A percentile compares a stretch with the other conserved stretches of the same genome.
phyloP scores from a whole-genome alignment of 2,888 invertebrate genomes.

The Eugnorisma glareosa region DNA sequence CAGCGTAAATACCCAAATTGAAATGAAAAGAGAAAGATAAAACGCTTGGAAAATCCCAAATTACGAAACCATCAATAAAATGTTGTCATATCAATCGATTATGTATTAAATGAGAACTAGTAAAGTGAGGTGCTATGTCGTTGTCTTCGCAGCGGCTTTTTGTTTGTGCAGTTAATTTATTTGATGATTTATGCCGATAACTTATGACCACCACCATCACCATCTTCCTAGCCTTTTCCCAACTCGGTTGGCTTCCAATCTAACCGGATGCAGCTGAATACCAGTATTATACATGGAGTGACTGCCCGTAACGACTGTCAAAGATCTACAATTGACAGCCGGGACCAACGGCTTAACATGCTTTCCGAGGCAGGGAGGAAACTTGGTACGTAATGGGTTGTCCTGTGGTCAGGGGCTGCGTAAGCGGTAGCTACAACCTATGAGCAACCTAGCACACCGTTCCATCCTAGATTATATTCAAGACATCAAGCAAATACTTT shows the following conservation, averaged over 20 bases:
- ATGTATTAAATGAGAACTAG: constrained; percentile 47
- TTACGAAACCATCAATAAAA: constrained; percentile 54
- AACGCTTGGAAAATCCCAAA: constrained; percentile 62
- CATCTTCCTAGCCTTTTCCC: too few species aligned
- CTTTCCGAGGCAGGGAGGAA: too few species aligned
- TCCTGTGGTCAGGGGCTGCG: too few species aligned
- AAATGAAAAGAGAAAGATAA: constrained; percentile 19
- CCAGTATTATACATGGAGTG: too few species aligned
- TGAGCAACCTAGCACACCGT: background rate
- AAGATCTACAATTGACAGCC: too few species aligned
- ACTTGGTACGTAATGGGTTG: too few species aligned
- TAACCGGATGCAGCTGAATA: too few species aligned
- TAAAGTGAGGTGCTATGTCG: constrained; percentile 35
- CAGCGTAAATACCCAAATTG: background rate
- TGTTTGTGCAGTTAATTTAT: constrained; percentile 37
- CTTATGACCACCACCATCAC: too few species aligned
- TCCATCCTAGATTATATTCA: background rate
- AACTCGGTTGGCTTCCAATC: too few species aligned
- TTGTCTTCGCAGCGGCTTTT: constrained; percentile 43
- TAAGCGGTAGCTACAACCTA: constrained; percentile 3
- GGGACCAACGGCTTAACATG: too few species aligned
- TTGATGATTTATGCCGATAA: constrained; percentile 21
- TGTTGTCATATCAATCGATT: constrained; percentile 62
- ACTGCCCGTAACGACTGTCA: too few species aligned
- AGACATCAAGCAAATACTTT: background rate